A percentile compares a stretch with the other conserved stretches of the same genome.
These are phyloP conservation scores for Lithophane socia DNA, from an alignment of 2,888 invertebrate species.

Conservation along the genomic window DNA sequence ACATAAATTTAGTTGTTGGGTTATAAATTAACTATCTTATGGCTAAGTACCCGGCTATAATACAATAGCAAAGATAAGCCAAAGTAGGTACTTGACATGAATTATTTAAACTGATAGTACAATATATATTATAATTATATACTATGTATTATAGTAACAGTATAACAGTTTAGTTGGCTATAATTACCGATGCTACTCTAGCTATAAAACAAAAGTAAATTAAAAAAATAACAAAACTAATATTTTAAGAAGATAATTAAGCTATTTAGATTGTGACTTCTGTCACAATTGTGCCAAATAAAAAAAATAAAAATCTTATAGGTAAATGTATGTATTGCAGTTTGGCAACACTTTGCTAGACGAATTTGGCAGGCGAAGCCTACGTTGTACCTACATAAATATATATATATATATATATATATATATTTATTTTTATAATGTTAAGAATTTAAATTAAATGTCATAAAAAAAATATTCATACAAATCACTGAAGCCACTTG, in stretches of 20 bases:
- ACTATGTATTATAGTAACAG: too few relatives aligned
- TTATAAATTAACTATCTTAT: neutral
- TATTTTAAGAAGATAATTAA: neutral
- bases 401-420: too few relatives aligned
- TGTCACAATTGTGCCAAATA: too few relatives aligned
- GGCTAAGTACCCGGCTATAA: neutral
- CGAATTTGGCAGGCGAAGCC: slow-evolving; percentile 28
- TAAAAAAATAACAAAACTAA: neutral
- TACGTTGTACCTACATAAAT: neutral
- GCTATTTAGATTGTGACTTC: too few relatives aligned
- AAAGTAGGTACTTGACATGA: slow-evolving; percentile 14
- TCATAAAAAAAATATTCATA: neutral
- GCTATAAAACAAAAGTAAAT: neutral
- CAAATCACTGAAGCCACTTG: neutral
- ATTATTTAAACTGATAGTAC: slow-evolving; percentile 18
- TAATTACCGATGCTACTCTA: slow-evolving; percentile 3
- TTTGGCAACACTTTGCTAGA: slow-evolving; percentile 38
- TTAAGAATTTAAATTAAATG: neutral
- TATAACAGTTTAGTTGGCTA: neutral
- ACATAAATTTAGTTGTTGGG: neutral
- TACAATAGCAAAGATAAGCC: slow-evolving; percentile 10
- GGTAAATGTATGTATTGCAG: neutral
- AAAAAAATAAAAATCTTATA: too few relatives aligned
- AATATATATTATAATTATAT: too few relatives aligned
- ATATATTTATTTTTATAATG: too few relatives aligned